These are phyloP conservation scores for Cryptocephalus moraei DNA, from an alignment of 2,888 invertebrate genomes.

Conservation along the genomic window DNA sequence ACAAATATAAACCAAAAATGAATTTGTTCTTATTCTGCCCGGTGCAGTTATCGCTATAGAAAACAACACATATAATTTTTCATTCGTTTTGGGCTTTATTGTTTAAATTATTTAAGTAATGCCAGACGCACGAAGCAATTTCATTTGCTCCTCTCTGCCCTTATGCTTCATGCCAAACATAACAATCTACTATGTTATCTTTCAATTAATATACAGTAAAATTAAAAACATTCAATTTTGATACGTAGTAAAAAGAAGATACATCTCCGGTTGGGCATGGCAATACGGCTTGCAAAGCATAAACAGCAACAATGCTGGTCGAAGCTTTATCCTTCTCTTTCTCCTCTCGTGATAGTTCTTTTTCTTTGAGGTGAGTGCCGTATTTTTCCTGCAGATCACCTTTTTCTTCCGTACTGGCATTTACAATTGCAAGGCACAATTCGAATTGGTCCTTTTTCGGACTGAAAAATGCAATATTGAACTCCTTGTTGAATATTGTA, in stretches of 20 bases:
- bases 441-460: conserved; percentile 8
- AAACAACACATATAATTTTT: conserved; percentile 5
- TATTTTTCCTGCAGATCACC: conserved; percentile 1
- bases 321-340: not conserved
- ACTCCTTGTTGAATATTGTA: conserved; percentile 4
- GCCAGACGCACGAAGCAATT: conserved; percentile 14
- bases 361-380: conserved; percentile 3
- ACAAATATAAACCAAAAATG: too few species aligned
- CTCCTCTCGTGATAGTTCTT: too few species aligned
- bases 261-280: conserved; percentile 14
- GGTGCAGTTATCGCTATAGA: conserved; percentile 10
- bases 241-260: conserved; percentile 19
- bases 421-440: conserved; percentile 1
- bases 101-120: conserved; percentile 4
- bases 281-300: conserved; percentile 18
- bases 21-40: conserved; percentile 11
- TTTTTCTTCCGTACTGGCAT: conserved; percentile 2
- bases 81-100: not conserved
- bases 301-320: conserved; percentile 2
- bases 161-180: conserved; percentile 21
- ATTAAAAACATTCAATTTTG: conserved; percentile 22
- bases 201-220: conserved; percentile 20
- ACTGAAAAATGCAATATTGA: conserved; percentile 4
- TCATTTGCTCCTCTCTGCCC: conserved; percentile 23
- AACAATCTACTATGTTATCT: conserved; percentile 18